Evolutionary conservation across 2,797 vertebrate genomes (phyloP).

Genomic region (Periparus ater): DNA sequence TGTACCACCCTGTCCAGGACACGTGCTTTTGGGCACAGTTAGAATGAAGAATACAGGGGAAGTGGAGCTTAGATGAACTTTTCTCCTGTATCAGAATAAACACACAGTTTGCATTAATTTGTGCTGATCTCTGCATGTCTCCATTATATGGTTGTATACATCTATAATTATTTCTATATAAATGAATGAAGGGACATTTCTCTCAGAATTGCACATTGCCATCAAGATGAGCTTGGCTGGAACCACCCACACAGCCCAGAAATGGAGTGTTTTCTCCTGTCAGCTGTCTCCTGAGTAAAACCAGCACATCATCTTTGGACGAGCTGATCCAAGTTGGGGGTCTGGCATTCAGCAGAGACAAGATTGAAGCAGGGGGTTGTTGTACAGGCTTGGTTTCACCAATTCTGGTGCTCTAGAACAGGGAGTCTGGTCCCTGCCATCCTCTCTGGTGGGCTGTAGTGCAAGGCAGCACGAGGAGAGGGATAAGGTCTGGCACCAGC

Average conservation of each 20-base stretch:
- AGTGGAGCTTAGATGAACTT: not conserved
- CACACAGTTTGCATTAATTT: not conserved
- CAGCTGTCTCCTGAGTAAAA: not conserved
- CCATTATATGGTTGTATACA: not conserved
- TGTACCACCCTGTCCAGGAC: not conserved
- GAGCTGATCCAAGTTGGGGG: not conserved
- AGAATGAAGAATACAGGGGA: not conserved
- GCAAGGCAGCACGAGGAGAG: accelerated
- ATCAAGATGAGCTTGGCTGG: not conserved
- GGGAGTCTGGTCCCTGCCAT: not conserved
- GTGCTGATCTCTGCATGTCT: not conserved
- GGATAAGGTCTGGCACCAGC: not conserved
- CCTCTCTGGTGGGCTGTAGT: not conserved
- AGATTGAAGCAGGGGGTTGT: not conserved
- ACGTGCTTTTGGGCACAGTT: not conserved
- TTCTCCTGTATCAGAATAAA: not conserved
- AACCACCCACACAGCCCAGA: not conserved
- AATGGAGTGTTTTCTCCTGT: not conserved
- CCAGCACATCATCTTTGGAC: not conserved
- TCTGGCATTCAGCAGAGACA: not conserved
- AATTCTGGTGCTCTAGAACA: not conserved
- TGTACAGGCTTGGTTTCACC: not conserved
- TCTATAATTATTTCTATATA: slow-evolving; percentile 15
- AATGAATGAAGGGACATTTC: not conserved
- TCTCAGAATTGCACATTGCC: not conserved